phyloP scores from a whole-genome alignment of 2,113 vertebrate species.

The Sclerurus mexicanus region DNA sequence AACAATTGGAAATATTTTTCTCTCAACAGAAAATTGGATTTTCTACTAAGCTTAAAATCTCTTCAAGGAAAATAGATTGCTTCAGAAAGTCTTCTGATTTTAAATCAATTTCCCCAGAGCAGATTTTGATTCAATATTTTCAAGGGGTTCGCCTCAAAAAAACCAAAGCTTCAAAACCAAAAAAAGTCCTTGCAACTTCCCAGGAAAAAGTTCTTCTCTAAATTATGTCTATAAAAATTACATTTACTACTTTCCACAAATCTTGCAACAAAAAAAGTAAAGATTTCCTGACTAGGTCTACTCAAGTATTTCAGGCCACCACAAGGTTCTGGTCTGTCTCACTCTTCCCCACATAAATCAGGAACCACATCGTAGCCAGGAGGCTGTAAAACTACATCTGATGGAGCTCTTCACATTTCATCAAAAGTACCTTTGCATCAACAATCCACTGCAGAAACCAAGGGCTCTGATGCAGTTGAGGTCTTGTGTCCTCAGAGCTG shows the following conservation, averaged over 20 bases:
- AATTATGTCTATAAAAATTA: not conserved
- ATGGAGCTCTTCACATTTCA: not conserved
- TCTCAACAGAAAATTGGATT: conserved; percentile 28
- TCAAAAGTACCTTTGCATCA: not conserved
- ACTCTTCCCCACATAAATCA: not conserved
- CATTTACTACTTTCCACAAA: not conserved
- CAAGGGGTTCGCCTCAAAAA: not conserved
- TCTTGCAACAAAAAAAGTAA: not conserved
- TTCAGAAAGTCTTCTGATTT: conserved; percentile 10
- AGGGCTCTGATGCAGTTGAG: not conserved
- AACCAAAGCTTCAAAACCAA: not conserved
- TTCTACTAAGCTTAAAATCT: conserved; percentile 41
- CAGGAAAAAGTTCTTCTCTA: not conserved
- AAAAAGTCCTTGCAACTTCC: not conserved
- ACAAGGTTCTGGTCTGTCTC: not conserved
- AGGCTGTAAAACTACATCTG: not conserved
- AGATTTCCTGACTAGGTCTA: not conserved
- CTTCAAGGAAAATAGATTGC: conserved; percentile 20
- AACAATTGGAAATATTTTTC: not conserved
- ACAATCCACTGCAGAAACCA: not conserved
- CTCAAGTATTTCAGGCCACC: not conserved
- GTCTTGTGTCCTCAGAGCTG: rapidly evolving
- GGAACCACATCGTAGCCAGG: not conserved
- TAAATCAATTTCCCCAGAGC: conserved; percentile 8
- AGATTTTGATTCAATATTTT: not conserved